Percentiles rank a stretch among this genome's conserved stretches.
phyloP scores from a whole-genome alignment of 2,797 vertebrate species.

The Ceyx erithaca region DNA sequence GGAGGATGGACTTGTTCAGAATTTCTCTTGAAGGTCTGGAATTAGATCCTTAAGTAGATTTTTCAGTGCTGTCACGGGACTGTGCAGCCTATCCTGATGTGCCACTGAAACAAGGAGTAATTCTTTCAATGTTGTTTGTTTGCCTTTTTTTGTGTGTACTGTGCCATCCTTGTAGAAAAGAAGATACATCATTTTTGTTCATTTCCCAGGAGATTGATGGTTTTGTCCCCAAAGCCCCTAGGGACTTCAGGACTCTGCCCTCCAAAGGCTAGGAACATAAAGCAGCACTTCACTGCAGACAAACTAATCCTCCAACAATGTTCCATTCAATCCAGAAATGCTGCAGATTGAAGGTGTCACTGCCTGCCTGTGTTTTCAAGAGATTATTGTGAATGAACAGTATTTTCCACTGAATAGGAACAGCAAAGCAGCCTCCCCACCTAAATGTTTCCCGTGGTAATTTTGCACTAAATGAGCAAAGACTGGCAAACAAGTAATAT shows the following conservation, averaged over 20 bases:
- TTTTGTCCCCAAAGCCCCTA: slow-evolving; percentile 40
- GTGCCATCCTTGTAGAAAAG: slow-evolving; percentile 3
- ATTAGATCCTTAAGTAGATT: background rate
- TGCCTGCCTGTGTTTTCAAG: slow-evolving; percentile 34
- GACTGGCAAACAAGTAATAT: background rate
- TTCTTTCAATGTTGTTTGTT: background rate
- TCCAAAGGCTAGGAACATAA: slow-evolving; percentile 8
- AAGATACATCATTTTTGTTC: slow-evolving; percentile 38
- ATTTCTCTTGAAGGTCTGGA: background rate
- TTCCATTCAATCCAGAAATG: slow-evolving; percentile 58
- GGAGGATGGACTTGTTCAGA: background rate
- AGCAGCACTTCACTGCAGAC: slow-evolving; percentile 53
- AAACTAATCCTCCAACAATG: slow-evolving; percentile 64
- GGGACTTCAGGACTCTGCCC: background rate
- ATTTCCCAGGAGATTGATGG: slow-evolving; percentile 31
- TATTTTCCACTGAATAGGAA: slow-evolving; percentile 22
- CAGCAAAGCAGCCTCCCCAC: background rate
- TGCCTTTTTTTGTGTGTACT: background rate
- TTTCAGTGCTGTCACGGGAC: background rate
- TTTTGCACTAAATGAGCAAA: slow-evolving; percentile 19
- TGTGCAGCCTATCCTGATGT: background rate
- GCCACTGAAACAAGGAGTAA: background rate
- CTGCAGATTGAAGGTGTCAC: slow-evolving; percentile 40
- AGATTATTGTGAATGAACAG: slow-evolving; percentile 33
- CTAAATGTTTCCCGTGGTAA: slow-evolving; percentile 15